phyloP scores from a whole-genome alignment of 2,113 vertebrate species.

The Austrofundulus limnaeus region DNA sequence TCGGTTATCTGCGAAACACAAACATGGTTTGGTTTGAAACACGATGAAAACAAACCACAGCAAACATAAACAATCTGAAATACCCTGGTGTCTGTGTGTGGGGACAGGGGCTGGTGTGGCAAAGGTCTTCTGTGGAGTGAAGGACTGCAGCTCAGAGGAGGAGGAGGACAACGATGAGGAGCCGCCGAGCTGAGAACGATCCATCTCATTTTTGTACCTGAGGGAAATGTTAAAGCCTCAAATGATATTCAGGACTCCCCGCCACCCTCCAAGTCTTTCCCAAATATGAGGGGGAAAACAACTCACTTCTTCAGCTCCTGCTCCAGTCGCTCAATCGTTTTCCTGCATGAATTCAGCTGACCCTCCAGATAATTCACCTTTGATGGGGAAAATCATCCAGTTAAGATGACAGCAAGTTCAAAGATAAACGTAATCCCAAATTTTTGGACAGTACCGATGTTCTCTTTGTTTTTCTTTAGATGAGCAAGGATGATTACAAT shows the following conservation, averaged over 20 bases:
- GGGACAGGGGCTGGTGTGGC: constrained; percentile 70
- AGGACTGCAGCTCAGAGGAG: constrained; percentile 74
- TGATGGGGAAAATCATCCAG: background rate
- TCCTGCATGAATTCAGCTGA: constrained; percentile 87
- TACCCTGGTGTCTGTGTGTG: constrained; percentile 80
- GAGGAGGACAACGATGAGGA: constrained; percentile 51
- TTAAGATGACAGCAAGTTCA: background rate
- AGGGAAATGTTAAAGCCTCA: constrained; percentile 22
- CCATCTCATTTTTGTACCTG: constrained; percentile 88
- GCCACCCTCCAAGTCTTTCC: background rate
- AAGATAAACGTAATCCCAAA: background rate
- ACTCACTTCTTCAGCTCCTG: constrained; percentile 91
- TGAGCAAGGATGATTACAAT: too few species aligned
- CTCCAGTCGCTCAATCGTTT: constrained; percentile 86
- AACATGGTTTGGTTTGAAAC: background rate
- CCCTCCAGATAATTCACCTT: constrained; percentile 86
- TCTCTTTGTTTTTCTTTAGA: too few species aligned
- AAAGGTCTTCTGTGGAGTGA: constrained; percentile 81
- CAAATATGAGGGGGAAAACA: background rate
- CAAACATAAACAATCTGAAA: constrained; percentile 13
- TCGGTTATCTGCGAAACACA: constrained; percentile 75
- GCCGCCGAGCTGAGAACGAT: constrained; percentile 79
- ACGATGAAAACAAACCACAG: background rate
- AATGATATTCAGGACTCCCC: background rate
- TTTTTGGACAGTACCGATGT: too few species aligned